These are phyloP conservation scores for Mastigias papua DNA, from an alignment of 30 jellyfish, hydroid and myxozoan species.

Conservation along the genomic window DNA sequence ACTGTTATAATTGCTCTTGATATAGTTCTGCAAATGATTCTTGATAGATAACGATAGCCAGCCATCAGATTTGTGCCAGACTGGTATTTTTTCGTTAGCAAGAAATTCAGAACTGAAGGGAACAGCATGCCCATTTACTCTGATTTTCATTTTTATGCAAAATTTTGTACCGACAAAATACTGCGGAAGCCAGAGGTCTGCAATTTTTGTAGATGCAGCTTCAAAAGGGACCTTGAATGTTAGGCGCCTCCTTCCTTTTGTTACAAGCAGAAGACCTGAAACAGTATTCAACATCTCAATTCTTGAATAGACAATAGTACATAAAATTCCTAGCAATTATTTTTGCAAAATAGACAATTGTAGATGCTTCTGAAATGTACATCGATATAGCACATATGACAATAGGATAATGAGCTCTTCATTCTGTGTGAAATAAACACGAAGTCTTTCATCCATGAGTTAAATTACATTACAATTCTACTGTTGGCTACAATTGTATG, in stretches of 20 bases:
- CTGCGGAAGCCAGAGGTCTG: conserved; percentile 14
- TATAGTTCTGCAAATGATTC: neutral
- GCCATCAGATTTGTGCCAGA: neutral
- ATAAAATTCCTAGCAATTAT: too few species aligned
- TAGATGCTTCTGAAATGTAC: too few species aligned
- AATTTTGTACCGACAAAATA: neutral
- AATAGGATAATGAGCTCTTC: too few species aligned
- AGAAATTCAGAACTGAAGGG: neutral
- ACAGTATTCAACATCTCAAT: too few species aligned
- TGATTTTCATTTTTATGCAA: neutral
- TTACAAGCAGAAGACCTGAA: neutral
- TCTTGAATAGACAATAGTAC: too few species aligned
- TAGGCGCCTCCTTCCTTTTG: neutral
- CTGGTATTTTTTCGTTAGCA: neutral
- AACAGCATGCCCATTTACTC: neutral
- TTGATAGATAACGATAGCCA: conserved; percentile 3
- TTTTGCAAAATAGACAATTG: too few species aligned
- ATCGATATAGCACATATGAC: too few species aligned
- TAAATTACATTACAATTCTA: too few species aligned
- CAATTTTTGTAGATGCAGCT: neutral
- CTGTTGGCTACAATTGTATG: too few species aligned
- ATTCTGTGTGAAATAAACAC: too few species aligned
- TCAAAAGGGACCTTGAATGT: conserved; percentile 1
- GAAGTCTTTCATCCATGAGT: too few species aligned
- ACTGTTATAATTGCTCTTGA: neutral